These are phyloP conservation scores for Nephrotoma flavescens DNA, from an alignment of 2,888 invertebrate genomes.

Conservation along the genomic window DNA sequence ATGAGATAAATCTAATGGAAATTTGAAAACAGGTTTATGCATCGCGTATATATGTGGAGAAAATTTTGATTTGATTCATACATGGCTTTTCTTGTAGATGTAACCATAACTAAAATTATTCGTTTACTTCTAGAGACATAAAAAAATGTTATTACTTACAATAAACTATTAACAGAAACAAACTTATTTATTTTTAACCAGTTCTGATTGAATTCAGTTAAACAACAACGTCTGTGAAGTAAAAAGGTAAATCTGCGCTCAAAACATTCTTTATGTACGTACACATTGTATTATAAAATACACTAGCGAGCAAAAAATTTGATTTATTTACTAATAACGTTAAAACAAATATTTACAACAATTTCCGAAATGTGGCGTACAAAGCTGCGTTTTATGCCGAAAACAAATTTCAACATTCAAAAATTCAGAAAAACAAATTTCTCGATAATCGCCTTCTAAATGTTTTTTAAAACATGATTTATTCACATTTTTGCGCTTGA, in stretches of 20 bases:
- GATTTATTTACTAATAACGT: no score
- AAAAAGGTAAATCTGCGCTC: not conserved
- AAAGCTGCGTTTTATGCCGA: no score
- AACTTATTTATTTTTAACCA: not conserved
- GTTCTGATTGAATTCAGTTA: not conserved
- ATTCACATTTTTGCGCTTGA: no score
- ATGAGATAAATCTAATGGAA: not conserved
- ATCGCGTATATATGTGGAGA: not conserved
- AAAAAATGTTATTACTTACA: not conserved
- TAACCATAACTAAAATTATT: not conserved
- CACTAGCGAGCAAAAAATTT: no score
- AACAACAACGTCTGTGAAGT: not conserved
- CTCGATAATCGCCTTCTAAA: no score
- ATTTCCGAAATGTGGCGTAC: no score
- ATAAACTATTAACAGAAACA: not conserved
- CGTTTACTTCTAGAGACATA: not conserved
- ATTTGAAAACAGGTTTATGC: not conserved
- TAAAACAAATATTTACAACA: no score
- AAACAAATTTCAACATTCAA: no score
- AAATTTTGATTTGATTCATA: not conserved
- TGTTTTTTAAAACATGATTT: no score
- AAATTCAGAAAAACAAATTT: no score
- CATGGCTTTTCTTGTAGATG: not conserved
- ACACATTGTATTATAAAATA: not conserved
- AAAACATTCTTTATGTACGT: not conserved